These are phyloP conservation scores for Unio pictorum DNA, from an alignment of 2,888 invertebrate species.

Conservation along the genomic window DNA sequence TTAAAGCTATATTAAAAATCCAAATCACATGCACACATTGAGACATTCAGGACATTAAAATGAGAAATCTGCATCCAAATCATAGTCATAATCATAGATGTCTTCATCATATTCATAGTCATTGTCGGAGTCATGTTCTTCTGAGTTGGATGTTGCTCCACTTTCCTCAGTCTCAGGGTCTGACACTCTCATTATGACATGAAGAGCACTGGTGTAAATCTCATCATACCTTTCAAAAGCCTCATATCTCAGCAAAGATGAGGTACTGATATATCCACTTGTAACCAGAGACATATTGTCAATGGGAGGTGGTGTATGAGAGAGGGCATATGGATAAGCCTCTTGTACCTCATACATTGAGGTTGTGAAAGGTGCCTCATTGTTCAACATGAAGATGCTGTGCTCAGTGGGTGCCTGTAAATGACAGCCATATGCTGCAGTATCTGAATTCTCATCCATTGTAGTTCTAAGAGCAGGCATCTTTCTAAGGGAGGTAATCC, in stretches of 20 bases:
- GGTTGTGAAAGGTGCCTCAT: conserved; percentile 65
- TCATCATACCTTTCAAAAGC: conserved; percentile 60
- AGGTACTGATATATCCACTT: conserved; percentile 46
- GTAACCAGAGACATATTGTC: conserved; percentile 65
- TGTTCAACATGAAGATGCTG: conserved; percentile 61
- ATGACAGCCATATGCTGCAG: conserved; percentile 54
- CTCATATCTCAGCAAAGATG: conserved; percentile 45
- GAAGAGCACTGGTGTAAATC: conserved; percentile 58
- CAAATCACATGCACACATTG: no score
- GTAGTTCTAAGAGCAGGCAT: conserved; percentile 45
- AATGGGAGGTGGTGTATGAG: conserved; percentile 66
- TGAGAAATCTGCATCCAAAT: conserved; percentile 51
- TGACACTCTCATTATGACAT: conserved; percentile 57
- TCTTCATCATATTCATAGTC: conserved; percentile 68
- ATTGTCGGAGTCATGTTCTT: conserved; percentile 63
- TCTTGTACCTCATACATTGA: conserved; percentile 61
- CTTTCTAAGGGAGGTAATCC: conserved; percentile 61
- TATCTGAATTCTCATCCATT: conserved; percentile 36
- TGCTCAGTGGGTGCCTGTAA: conserved; percentile 54
- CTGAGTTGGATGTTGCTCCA: conserved; percentile 57
- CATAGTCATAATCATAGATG: conserved; percentile 66
- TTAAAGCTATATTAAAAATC: no score
- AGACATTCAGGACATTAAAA: conserved; percentile 29
- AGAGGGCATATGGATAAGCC: conserved; percentile 47
- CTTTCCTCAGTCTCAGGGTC: conserved; percentile 65